Conservation (phyloP, 2,888 invertebrate genomes). For the Leptinotarsa haldemani region DNA sequence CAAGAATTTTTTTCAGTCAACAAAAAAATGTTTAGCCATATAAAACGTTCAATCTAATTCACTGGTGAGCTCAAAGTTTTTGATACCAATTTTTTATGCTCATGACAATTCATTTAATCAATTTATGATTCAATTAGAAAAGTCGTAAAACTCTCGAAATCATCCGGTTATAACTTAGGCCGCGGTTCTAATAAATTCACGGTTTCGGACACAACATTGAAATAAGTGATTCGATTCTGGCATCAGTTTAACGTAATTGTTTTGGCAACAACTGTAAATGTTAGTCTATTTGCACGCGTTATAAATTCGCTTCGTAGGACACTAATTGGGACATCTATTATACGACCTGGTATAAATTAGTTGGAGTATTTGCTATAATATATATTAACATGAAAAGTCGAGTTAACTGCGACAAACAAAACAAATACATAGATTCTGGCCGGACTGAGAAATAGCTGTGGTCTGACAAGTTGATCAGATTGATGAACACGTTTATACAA, state of each 20-base stretch:
- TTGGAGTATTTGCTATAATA: constrained; percentile 46
- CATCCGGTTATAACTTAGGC: background rate
- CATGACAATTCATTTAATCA: too few relatives aligned
- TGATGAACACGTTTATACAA: background rate
- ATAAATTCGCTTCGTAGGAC: constrained; percentile 59
- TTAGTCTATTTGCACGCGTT: constrained; percentile 58
- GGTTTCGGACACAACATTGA: constrained; percentile 36
- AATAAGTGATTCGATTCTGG: constrained; percentile 42
- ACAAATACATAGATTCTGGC: constrained; percentile 19
- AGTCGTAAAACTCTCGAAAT: background rate
- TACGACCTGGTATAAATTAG: constrained; percentile 50
- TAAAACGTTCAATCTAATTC: too few relatives aligned
- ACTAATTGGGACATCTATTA: constrained; percentile 60
- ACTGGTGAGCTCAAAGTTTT: too few relatives aligned
- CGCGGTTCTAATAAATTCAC: background rate
- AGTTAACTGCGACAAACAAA: constrained; percentile 12
- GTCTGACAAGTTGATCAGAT: background rate
- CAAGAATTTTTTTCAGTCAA: too few relatives aligned
- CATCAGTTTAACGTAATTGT: constrained; percentile 54
- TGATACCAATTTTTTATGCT: too few relatives aligned
- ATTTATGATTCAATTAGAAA: background rate
- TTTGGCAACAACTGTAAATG: constrained; percentile 61
- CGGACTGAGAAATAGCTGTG: background rate
- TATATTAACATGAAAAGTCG: constrained; percentile 28
- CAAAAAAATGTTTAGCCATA: too few relatives aligned